phyloP scores from a whole-genome alignment of 2,888 invertebrate species.

The Bombylius discolor region DNA sequence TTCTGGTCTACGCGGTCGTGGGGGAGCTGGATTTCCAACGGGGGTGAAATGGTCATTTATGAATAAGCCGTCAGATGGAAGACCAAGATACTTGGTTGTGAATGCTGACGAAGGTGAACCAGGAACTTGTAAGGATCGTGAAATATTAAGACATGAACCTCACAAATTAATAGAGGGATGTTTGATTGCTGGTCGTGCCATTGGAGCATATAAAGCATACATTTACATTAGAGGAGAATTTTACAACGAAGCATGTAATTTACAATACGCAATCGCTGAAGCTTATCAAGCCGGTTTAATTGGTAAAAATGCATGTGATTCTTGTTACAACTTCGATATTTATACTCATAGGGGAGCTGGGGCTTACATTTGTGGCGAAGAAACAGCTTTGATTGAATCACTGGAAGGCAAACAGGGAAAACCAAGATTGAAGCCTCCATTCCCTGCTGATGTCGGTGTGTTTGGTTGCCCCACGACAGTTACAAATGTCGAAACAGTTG shows the following conservation, averaged over 20 bases:
- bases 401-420: constrained; percentile 98
- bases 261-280: constrained; percentile 95
- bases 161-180: constrained; percentile 95
- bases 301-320: constrained; percentile 90
- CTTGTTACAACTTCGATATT: constrained; percentile 95
- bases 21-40: constrained; percentile 98
- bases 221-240: constrained; percentile 99
- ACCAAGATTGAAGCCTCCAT: constrained; percentile 96
- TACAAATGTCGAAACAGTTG: constrained; percentile 97
- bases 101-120: constrained; percentile 99
- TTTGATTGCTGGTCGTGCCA: constrained; percentile 84
- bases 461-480: constrained; percentile 99
- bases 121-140: constrained; percentile 97
- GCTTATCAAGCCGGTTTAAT: constrained; percentile 91
- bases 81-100: constrained; percentile 95
- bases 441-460: constrained; percentile 96
- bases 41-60: constrained; percentile 99
- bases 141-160: constrained; percentile 98
- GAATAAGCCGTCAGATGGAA: constrained; percentile 94
- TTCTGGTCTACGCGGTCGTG: constrained; percentile 91
- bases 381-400: constrained; percentile 97
- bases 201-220: constrained; percentile 96
- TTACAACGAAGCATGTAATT: constrained; percentile 97
- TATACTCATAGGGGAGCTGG: constrained; percentile 97
- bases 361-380: constrained; percentile 98